Percentiles rank a stretch among this genome's conserved stretches.
Evolutionary conservation across 2,888 invertebrate genomes (phyloP).

Genomic region (Archaeoteleia sp.): DNA sequence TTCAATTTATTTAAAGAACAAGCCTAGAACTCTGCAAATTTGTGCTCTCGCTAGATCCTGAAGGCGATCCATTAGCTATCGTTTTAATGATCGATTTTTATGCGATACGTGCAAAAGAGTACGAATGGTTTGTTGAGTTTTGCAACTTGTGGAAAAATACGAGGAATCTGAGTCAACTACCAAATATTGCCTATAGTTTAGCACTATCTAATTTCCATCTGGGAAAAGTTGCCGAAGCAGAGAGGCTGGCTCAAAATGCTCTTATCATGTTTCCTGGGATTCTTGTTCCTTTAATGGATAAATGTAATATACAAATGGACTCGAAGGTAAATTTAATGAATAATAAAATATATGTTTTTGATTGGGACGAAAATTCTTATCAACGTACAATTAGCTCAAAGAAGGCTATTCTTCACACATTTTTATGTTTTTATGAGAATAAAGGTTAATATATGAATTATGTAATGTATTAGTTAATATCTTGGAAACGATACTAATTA

Average conservation of each 20-base stretch:
- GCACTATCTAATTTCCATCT: slow-evolving; percentile 84
- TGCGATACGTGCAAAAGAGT: slow-evolving; percentile 85
- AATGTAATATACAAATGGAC: slow-evolving; percentile 85
- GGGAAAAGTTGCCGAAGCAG: slow-evolving; percentile 76
- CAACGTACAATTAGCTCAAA: too few species aligned
- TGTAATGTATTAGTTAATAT: slow-evolving; percentile 16
- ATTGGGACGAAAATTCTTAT: too few species aligned
- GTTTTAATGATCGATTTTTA: slow-evolving; percentile 88
- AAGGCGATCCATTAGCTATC: slow-evolving; percentile 85
- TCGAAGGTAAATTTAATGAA: slow-evolving; percentile 73
- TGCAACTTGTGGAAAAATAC: slow-evolving; percentile 78
- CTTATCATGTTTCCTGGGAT: slow-evolving; percentile 89
- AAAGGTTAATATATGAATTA: too few species aligned
- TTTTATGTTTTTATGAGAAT: too few species aligned
- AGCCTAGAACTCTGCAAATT: slow-evolving; percentile 92
- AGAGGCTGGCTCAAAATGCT: slow-evolving; percentile 83
- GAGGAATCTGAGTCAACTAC: slow-evolving; percentile 85
- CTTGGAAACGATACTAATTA: too few species aligned
- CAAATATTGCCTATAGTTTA: slow-evolving; percentile 90
- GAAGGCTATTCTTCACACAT: too few species aligned
- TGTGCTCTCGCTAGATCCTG: slow-evolving; percentile 85
- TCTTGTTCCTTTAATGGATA: slow-evolving; percentile 83
- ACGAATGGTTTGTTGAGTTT: slow-evolving; percentile 81
- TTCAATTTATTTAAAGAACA: slow-evolving; percentile 77
- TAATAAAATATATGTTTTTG: too few species aligned